Percentiles rank a stretch among this genome's conserved stretches.
These are phyloP conservation scores for Dascillus cervinus DNA, from an alignment of 2,888 invertebrate genomes.

Conservation along the genomic window DNA sequence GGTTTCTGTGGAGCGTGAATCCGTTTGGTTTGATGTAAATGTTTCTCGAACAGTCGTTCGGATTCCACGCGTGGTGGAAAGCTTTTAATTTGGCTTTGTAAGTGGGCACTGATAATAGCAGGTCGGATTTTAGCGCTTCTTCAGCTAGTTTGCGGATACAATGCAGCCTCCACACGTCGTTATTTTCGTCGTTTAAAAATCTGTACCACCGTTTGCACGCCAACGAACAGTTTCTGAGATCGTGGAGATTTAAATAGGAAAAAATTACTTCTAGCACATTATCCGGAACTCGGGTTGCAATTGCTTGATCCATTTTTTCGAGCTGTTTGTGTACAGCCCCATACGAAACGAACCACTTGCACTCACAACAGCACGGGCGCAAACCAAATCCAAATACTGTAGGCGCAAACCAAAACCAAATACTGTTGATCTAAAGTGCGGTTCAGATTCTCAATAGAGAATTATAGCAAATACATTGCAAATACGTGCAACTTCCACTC, in stretches of 20 bases:
- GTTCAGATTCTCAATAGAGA: too few species aligned
- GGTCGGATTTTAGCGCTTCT: conserved; percentile 82
- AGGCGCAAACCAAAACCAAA: too few species aligned
- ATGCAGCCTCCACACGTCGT: conserved; percentile 90
- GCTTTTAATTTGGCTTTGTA: conserved; percentile 92
- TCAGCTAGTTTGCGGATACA: conserved; percentile 81
- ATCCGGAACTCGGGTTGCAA: conserved; percentile 62
- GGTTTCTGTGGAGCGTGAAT: conserved; percentile 95
- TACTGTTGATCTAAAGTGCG: too few species aligned
- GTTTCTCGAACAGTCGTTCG: conserved; percentile 93
- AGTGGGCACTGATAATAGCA: conserved; percentile 79
- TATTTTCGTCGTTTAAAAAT: conserved; percentile 86
- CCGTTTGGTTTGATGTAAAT: conserved; percentile 95
- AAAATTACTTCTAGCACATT: conserved; percentile 84
- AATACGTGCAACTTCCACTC: too few species aligned
- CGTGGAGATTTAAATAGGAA: conserved; percentile 80
- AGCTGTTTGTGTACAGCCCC: conserved; percentile 18
- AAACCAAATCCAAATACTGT: too few species aligned
- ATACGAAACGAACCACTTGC: too few species aligned
- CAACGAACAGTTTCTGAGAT: conserved; percentile 80
- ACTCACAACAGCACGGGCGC: too few species aligned
- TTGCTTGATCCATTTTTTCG: conserved; percentile 48
- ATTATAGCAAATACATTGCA: too few species aligned
- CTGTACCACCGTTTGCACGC: conserved; percentile 92
- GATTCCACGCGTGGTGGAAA: conserved; percentile 94